phyloP scores from a whole-genome alignment of 2,888 invertebrate species.

The Macrophya alboannulata region DNA sequence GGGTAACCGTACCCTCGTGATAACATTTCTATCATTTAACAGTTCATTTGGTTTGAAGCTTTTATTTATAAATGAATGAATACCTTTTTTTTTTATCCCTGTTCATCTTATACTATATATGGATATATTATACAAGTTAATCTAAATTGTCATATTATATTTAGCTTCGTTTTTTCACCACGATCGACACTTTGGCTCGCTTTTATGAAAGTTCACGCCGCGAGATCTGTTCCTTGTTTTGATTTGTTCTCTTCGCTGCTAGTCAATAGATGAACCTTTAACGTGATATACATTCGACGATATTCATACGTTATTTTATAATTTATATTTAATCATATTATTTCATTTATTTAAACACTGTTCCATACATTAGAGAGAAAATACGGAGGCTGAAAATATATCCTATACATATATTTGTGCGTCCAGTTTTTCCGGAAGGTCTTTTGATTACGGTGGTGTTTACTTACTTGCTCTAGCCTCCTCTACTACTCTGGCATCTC shows the following conservation, averaged over 20 bases:
- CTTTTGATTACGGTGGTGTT: conserved; percentile 81
- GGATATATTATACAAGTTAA: not conserved
- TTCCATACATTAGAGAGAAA: not conserved
- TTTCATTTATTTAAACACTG: not conserved
- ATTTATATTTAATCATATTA: not conserved
- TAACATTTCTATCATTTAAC: conserved; percentile 10
- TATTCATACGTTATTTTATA: not conserved
- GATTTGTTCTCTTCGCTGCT: conserved; percentile 42
- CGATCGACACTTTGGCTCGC: conserved; percentile 22
- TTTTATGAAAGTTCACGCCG: conserved; percentile 45
- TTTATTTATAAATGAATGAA: not conserved
- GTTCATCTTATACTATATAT: not conserved
- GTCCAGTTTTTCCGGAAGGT: conserved; percentile 58
- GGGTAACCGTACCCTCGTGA: conserved; percentile 46
- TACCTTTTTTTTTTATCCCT: not conserved
- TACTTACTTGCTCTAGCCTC: conserved; percentile 78
- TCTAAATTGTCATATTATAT: conserved; percentile 10
- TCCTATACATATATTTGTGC: not conserved
- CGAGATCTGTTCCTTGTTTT: conserved; percentile 39
- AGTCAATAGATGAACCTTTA: conserved; percentile 30
- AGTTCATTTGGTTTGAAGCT: not conserved
- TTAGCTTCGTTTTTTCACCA: conserved; percentile 29
- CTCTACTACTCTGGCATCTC: conserved; percentile 55
- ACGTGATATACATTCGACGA: not conserved
- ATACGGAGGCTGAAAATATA: not conserved